Evolutionary conservation across 37 sponge, comb jelly and placozoan species (phyloP).

Genomic region (Chondrosia reniformis): DNA sequence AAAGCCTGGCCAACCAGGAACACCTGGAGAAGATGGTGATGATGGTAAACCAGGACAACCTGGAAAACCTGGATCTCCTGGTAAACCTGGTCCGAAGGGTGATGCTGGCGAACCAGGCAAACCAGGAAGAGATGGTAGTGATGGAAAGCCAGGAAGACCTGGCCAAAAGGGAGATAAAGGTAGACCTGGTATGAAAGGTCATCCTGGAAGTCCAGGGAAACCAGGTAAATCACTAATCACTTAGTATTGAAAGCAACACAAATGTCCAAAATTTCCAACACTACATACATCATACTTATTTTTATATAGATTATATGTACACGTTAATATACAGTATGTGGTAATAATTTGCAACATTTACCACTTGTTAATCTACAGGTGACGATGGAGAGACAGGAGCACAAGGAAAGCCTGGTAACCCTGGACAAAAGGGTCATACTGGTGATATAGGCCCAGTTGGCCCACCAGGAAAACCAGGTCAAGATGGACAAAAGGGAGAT

Average conservation of each 20-base stretch:
- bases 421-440: background rate
- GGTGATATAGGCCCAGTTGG: background rate
- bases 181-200: background rate
- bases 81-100: too few species aligned
- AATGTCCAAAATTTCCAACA: too few species aligned
- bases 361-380: slow-evolving; percentile 1
- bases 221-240: background rate
- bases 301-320: too few species aligned
- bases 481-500: background rate
- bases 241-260: too few species aligned
- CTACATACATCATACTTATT: too few species aligned
- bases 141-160: background rate
- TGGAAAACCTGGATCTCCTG: too few species aligned
- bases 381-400: slow-evolving; percentile 3
- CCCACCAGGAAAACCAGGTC: background rate
- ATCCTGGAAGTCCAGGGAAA: background rate
- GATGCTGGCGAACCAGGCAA: background rate
- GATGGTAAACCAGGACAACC: too few species aligned
- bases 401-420: background rate
- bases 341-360: too few species aligned
- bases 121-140: background rate
- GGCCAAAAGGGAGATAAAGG: background rate
- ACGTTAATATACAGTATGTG: too few species aligned
- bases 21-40: background rate
- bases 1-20: slow-evolving; percentile 5